Percentiles rank a stretch among this genome's conserved stretches.
Evolutionary conservation across 2,888 invertebrate genomes (phyloP).

Genomic region (Eupithecia subumbrata): DNA sequence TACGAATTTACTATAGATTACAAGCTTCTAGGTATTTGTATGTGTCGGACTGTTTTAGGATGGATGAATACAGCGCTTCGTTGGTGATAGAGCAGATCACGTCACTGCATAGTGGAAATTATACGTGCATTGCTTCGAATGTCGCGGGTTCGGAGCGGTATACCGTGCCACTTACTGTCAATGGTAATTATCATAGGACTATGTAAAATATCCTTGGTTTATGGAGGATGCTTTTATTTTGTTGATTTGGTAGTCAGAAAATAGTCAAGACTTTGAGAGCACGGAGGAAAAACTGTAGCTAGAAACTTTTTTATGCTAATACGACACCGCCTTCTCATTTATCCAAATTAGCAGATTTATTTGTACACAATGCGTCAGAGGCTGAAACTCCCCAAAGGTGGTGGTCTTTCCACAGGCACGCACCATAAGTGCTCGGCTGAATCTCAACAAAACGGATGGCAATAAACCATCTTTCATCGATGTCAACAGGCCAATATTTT

Average conservation of each 20-base stretch:
- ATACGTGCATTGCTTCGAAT: conserved; percentile 96
- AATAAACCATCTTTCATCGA: background rate
- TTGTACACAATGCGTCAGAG: too few relatives aligned
- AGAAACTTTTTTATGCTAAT: too few relatives aligned
- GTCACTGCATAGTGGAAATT: conserved; percentile 94
- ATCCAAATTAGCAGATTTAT: too few relatives aligned
- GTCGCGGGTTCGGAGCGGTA: conserved; percentile 91
- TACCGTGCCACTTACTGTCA: conserved; percentile 91
- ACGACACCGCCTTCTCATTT: too few relatives aligned
- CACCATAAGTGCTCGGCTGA: background rate
- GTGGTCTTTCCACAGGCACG: too few relatives aligned
- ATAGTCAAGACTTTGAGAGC: background rate
- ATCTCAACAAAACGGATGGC: too few relatives aligned
- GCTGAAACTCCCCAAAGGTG: too few relatives aligned
- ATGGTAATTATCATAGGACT: conserved; percentile 81
- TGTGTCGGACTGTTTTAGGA: conserved; percentile 40
- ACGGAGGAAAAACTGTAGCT: too few relatives aligned
- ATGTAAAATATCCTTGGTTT: background rate
- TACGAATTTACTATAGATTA: too few relatives aligned
- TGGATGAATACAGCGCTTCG: conserved; percentile 94
- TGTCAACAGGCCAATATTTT: background rate
- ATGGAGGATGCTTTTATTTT: background rate
- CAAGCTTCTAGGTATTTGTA: background rate
- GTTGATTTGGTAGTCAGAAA: background rate
- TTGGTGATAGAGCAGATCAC: conserved; percentile 93